Evolutionary conservation across 2,797 vertebrate species (phyloP).

Genomic region (Lateolabrax maculatus): DNA sequence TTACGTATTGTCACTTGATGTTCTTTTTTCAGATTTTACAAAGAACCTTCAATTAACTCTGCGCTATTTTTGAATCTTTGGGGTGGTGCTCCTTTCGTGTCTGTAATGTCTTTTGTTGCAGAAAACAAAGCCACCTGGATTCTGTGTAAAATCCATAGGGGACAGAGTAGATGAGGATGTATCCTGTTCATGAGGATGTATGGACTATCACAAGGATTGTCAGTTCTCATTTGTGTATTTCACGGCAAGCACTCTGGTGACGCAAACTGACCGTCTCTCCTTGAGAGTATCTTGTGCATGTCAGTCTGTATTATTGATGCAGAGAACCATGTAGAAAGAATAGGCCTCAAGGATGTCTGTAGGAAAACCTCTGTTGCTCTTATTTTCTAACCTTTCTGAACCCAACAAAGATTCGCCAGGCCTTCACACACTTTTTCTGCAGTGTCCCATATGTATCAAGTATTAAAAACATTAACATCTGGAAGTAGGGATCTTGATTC

Average conservation of each 20-base stretch:
- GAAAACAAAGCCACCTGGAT: constrained; percentile 60
- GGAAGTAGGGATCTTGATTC: neutral
- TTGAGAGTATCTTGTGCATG: constrained; percentile 82
- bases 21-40: constrained; percentile 34
- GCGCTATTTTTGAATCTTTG: constrained; percentile 53
- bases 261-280: constrained; percentile 76
- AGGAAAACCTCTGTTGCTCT: constrained; percentile 30
- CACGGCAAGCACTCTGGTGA: constrained; percentile 64
- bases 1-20: constrained; percentile 42
- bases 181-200: constrained; percentile 74
- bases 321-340: constrained; percentile 69
- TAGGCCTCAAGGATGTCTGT: constrained; percentile 66
- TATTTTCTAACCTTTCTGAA: constrained; percentile 38
- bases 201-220: constrained; percentile 80
- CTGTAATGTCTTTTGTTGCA: constrained; percentile 32
- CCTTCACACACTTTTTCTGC: neutral
- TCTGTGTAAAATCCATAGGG: constrained; percentile 51
- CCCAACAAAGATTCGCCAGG: neutral
- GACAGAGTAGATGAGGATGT: constrained; percentile 37
- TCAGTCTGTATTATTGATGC: constrained; percentile 81
- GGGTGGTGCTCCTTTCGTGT: constrained; percentile 47
- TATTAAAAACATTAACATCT: neutral
- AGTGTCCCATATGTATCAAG: neutral
- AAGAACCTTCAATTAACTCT: constrained; percentile 60
- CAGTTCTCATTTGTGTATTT: constrained; percentile 83